phyloP scores from a whole-genome alignment of 2,113 vertebrate genomes.

The Oryzias woworae region DNA sequence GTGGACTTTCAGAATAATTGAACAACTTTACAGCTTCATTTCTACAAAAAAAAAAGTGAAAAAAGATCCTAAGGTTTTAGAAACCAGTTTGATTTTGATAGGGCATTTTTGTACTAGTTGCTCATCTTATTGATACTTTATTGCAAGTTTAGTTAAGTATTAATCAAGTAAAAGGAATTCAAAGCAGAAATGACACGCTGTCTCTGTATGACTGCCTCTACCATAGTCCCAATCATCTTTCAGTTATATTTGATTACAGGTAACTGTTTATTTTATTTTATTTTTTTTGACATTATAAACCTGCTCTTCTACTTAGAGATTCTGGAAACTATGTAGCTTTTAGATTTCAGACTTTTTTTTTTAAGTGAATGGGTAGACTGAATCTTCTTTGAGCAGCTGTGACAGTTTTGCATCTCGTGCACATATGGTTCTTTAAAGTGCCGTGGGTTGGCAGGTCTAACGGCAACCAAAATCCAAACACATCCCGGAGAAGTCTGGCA shows the following conservation, averaged over 20 bases:
- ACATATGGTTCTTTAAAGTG: constrained; percentile 56
- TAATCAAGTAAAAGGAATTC: constrained; percentile 10
- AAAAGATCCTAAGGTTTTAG: neutral
- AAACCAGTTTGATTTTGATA: neutral
- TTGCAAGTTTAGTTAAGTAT: constrained; percentile 1
- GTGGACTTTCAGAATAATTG: no score
- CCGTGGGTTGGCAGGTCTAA: constrained; percentile 56
- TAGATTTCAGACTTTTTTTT: no score
- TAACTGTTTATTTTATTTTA: neutral
- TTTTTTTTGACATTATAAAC: no score
- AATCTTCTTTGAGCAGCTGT: neutral
- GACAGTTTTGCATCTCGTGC: neutral
- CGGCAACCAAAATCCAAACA: constrained; percentile 15
- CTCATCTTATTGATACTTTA: neutral
- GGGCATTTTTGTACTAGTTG: neutral
- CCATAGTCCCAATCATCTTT: neutral
- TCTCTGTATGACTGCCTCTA: neutral
- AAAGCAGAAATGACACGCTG: neutral
- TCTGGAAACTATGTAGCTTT: no score
- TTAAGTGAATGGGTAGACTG: no score
- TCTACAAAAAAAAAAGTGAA: neutral
- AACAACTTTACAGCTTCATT: no score
- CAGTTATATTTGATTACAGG: neutral
- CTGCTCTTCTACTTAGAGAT: no score
- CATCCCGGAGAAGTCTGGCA: constrained; percentile 7